phyloP scores from a whole-genome alignment of 2,888 invertebrate species.

The Monopis laevigella region DNA sequence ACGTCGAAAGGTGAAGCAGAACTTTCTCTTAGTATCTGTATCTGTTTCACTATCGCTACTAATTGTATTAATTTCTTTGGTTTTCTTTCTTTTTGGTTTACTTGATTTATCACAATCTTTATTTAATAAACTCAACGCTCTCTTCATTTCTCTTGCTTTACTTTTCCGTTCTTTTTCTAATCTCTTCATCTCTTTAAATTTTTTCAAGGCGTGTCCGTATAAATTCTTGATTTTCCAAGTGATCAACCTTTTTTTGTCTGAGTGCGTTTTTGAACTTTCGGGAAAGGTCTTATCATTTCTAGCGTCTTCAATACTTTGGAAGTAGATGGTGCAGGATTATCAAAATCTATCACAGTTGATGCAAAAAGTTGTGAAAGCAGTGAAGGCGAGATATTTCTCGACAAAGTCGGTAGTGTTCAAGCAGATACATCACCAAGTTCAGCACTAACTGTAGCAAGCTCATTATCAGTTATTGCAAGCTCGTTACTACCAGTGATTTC shows the following conservation, averaged over 20 bases:
- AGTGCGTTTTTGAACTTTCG: constrained; percentile 2
- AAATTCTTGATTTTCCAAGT: constrained; percentile 13
- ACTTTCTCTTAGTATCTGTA: constrained; percentile 15
- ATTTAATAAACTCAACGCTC: not conserved
- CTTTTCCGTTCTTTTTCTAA: constrained; percentile 10
- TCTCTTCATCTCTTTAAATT: constrained; percentile 10
- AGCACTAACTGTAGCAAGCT: constrained; percentile 3
- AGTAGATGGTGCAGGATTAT: no score
- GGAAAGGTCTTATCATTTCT: constrained; percentile 10
- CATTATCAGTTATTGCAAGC: not conserved
- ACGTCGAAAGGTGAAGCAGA: constrained; percentile 17
- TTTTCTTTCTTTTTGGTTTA: no score
- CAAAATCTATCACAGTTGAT: no score
- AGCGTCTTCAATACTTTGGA: constrained; percentile 10
- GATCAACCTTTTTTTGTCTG: constrained; percentile 11
- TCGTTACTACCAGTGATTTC: not conserved
- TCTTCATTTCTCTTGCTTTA: constrained; percentile 9
- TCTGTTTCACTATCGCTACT: constrained; percentile 15
- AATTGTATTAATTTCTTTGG: not conserved
- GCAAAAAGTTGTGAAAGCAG: not conserved
- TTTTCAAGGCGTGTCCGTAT: constrained; percentile 14
- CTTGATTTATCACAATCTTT: not conserved
- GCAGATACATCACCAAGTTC: no score
- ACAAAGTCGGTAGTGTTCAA: no score
- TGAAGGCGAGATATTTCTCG: not conserved